A percentile compares a stretch with the other conserved stretches of the same genome.
These are phyloP conservation scores for Liasis olivaceus DNA, from an alignment of 2,797 vertebrate genomes.

Conservation along the genomic window DNA sequence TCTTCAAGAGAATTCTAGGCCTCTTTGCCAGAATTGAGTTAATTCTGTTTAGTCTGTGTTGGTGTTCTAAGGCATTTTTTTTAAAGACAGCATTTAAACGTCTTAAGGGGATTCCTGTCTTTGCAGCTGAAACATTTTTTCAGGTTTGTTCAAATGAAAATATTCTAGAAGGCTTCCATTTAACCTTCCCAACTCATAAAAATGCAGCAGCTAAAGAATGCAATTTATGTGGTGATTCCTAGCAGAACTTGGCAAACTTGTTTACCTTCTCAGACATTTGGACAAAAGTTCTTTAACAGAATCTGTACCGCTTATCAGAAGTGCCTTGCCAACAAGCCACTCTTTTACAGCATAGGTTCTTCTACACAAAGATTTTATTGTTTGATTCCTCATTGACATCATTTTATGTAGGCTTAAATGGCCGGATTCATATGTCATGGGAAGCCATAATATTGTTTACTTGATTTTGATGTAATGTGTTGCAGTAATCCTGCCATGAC, in stretches of 20 bases:
- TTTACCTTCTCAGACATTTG: conserved; percentile 47
- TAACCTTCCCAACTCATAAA: conserved; percentile 71
- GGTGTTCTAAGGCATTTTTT: not conserved
- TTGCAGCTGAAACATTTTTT: conserved; percentile 48
- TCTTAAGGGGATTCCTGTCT: conserved; percentile 1
- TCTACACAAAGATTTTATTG: not conserved
- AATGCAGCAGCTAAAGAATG: conserved; percentile 62
- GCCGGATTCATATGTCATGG: not conserved
- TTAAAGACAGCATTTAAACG: not conserved
- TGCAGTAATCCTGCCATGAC: not conserved
- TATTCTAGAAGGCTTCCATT: conserved; percentile 63
- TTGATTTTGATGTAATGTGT: not conserved
- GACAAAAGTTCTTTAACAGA: conserved; percentile 38
- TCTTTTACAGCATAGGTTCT: not conserved
- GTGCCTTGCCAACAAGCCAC: not conserved
- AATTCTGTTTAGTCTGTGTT: too few relatives aligned
- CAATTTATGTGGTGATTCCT: conserved; percentile 68
- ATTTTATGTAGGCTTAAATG: not conserved
- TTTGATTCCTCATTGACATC: not conserved
- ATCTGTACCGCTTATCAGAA: conserved; percentile 4
- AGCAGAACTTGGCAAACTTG: conserved; percentile 52
- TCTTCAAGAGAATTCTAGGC: not conserved
- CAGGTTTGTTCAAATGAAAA: conserved; percentile 66
- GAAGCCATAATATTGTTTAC: not conserved
- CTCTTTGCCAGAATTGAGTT: not conserved